Evolutionary conservation across 1,140 invertebrate species (phyloP).

Genomic region (Zaprionus africanus): DNA sequence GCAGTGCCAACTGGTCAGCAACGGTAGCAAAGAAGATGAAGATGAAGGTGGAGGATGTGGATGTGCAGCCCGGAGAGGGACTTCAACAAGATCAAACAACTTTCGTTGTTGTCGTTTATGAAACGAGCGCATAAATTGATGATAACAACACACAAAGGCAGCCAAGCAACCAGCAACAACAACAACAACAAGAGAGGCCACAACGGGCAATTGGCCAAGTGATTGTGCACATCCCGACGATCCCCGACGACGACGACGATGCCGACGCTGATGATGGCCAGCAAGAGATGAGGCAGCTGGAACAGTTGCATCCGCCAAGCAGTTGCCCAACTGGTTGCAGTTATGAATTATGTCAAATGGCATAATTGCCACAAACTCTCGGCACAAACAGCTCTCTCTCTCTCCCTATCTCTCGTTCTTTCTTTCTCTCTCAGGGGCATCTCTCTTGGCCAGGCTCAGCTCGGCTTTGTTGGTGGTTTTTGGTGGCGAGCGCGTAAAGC

Average conservation of each 20-base stretch:
- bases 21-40: slow-evolving; percentile 29
- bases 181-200: not conserved
- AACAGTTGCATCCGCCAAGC: not conserved
- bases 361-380: slow-evolving; percentile 67
- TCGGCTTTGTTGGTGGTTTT: slow-evolving; percentile 49
- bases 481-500: slow-evolving; percentile 51
- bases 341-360: slow-evolving; percentile 83
- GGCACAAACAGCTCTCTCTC: not conserved
- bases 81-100: slow-evolving; percentile 67
- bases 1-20: slow-evolving; percentile 58
- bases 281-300: slow-evolving; percentile 8
- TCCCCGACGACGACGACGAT: not conserved
- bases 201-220: slow-evolving; percentile 48
- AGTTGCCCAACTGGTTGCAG: slow-evolving; percentile 49
- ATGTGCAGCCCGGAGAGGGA: not conserved
- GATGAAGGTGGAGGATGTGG: slow-evolving; percentile 2
- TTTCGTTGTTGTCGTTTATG: slow-evolving; percentile 73
- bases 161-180: not conserved
- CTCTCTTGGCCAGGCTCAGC: not conserved
- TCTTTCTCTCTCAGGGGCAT: not conserved
- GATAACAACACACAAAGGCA: slow-evolving; percentile 67
- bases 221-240: slow-evolving; percentile 34
- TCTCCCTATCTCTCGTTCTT: not conserved
- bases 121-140: slow-evolving; percentile 78
- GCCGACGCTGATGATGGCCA: slow-evolving; percentile 19